Evolutionary conservation across 2,797 vertebrate genomes (phyloP).

Genomic region (Silurus aristotelis): DNA sequence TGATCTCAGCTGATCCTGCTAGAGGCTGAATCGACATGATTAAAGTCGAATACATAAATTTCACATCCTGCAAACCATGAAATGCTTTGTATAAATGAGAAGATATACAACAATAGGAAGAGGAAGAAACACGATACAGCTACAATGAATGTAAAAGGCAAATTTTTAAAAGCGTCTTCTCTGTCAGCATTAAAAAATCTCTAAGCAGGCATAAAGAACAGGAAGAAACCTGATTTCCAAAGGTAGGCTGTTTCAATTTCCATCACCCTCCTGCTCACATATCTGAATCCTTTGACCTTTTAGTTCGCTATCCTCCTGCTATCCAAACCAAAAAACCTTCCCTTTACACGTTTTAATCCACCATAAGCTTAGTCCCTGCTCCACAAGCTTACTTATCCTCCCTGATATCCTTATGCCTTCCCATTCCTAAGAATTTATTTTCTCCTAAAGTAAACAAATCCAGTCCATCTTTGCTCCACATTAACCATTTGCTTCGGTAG

Average conservation of each 20-base stretch:
- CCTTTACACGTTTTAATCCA: neutral
- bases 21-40: neutral
- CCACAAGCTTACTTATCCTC: neutral
- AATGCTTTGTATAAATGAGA: neutral
- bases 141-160: neutral
- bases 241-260: neutral
- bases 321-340: neutral
- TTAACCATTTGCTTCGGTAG: neutral
- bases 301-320: neutral
- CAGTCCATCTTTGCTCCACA: neutral
- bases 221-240: neutral
- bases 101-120: neutral
- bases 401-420: neutral
- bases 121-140: neutral
- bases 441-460: neutral
- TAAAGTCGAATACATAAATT: neutral
- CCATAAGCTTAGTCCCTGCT: neutral
- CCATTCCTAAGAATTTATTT: neutral
- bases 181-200: neutral
- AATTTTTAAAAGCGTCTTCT: neutral
- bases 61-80: neutral
- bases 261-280: neutral
- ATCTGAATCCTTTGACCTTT: neutral
- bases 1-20: neutral
- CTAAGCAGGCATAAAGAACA: too few species aligned